Evolutionary conservation across 2,888 invertebrate species (phyloP).

Genomic region (Galerucella pusilla): DNA sequence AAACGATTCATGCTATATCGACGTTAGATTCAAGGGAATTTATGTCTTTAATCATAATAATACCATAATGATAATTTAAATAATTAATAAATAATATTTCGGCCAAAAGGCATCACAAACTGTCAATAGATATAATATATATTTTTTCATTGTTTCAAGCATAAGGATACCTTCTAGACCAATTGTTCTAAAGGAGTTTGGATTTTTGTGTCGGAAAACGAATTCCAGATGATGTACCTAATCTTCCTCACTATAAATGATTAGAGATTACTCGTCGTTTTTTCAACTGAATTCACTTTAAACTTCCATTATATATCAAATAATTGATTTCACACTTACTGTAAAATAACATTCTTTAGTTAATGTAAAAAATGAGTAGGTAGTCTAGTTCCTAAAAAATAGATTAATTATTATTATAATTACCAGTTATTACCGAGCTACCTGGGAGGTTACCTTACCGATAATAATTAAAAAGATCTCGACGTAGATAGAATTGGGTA

Average conservation of each 20-base stretch:
- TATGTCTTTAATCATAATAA: too few relatives aligned
- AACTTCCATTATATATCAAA: conserved; percentile 13
- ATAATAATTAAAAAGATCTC: conserved; percentile 27
- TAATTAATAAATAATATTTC: too few relatives aligned
- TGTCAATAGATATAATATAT: too few relatives aligned
- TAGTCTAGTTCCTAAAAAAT: conserved; percentile 20
- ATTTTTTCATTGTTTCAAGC: too few relatives aligned
- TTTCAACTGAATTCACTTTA: conserved; percentile 4
- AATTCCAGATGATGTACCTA: not conserved
- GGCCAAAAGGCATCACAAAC: too few relatives aligned
- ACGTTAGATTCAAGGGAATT: too few relatives aligned
- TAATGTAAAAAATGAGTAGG: conserved; percentile 27
- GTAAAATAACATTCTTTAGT: conserved; percentile 21
- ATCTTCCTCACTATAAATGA: not conserved
- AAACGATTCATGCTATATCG: too few relatives aligned
- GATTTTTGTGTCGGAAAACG: too few relatives aligned
- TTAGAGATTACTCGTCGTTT: conserved; percentile 7
- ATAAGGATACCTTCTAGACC: too few relatives aligned
- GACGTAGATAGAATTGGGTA: conserved; percentile 8
- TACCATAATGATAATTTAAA: too few relatives aligned
- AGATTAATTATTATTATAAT: conserved; percentile 26
- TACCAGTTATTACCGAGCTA: conserved; percentile 21
- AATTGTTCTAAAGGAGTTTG: too few relatives aligned
- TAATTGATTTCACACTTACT: conserved; percentile 25
- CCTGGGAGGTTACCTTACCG: conserved; percentile 22